Evolutionary conservation across 1,140 invertebrate genomes (phyloP), one percentile per base, ranked within the genome.

Genomic region (Zaprionus tsacasi): DNA sequence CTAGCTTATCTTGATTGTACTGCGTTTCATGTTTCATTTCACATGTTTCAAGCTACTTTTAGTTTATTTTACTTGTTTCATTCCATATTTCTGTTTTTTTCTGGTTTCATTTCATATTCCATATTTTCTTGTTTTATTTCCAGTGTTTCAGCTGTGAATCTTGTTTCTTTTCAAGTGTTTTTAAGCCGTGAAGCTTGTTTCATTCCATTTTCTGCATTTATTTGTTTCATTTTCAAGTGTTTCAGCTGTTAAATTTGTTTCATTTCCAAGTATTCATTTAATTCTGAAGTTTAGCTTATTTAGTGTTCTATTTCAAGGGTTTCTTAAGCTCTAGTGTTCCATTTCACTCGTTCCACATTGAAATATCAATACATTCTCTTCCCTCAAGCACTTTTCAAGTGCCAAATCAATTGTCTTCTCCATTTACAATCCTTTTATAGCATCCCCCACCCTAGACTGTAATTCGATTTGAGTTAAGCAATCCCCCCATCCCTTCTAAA

Each of bases 381-480:
- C 40, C 10, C 12, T 6, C 45, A 21, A 50, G 8, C 17, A 50
- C 17, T 25, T 6, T 25, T 25, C 33, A 25, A 25, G 21, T 50
- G 11, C 10, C 45, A 50, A 50, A 3, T 25, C 45, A 17, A 50
- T 25, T 50, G 45, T 25, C 10, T 50, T 8, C 17, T 10, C 8
- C 27, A 30, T 35, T 10, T 8, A 1, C 45, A 50, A 50, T 50
- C 45, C 17, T 50, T 50, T 50, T 10, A 50, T 25, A 50, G 45
- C 21, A 1, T 21, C 45, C 17, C 15, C 40, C 40, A 15, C 40
- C 17, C n/a, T 17, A 25, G 10, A 10, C 21, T 38, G 33, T 54
- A 64, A 64, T 54, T 52, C 35, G 60, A 54, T 54, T 50, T 17
- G 36, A 65, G 36, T 55, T 65, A 55, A 56, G 63, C 15, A 52